Base-by-base conservation (phyloP, 2,113 vertebrate genomes). In the Tretioscincus oriximinensis region DNA sequence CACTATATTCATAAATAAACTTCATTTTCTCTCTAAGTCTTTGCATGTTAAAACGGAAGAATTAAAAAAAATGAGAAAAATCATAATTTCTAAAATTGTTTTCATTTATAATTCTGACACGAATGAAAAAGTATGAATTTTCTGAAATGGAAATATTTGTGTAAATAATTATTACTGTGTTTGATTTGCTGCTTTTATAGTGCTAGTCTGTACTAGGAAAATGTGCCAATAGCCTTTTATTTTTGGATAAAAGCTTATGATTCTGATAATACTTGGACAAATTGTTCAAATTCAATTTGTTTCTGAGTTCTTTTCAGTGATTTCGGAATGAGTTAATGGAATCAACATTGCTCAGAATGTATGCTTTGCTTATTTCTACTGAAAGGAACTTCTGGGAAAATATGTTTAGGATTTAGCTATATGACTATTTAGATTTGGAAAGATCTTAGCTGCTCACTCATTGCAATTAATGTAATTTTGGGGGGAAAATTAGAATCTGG, bases 111-210 rank as follows among this genome's bases (percentile, higher is more conserved):
- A 81, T 88, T 80, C 75, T 89, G 79, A 90, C 90, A 85, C 77
- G 81, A 84, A 86, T 89, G 81, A 92, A 84, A 74, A 86, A 86
- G 82, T 88, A 94, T 92, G 58, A 75, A 47, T 64, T 89, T 80
- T 87, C 85, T 91, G 47, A 90, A 81, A 88, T 84, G 77, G 81
- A 85, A 93, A 87, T 90, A 70, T 87, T 78, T 92, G 73, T 87
- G 88, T 89, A 85, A 81, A 88, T 92, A 78, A 85, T 91, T 73
- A 61, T 88, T 82, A 92, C 89, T 87, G 41, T 85, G 5, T 5
- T 20, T 31, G 65, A 64, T 29, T 85, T 69, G 41, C 84, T 90
- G 78, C 88, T 79, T 85, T 24, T 83, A 69, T 81, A 85, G 71
- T 5, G 5, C 2, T 41, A 41, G 45, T 89, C 71, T 85, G 14